phyloP scores from a whole-genome alignment of 2,888 invertebrate species.

The Aplocera efformata region DNA sequence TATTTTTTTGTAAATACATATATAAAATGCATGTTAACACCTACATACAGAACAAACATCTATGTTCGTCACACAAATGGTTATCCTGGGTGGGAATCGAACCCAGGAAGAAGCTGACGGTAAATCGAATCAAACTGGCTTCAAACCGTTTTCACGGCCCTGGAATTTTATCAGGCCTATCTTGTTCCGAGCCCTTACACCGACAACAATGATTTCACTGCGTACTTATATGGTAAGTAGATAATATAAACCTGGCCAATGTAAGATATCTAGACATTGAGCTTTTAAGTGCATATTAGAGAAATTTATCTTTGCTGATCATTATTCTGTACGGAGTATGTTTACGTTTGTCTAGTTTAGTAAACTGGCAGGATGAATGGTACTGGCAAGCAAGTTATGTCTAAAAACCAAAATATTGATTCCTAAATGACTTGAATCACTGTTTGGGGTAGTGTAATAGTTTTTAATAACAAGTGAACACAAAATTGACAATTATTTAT shows the following conservation, averaged over 20 bases:
- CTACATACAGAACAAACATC: too few relatives aligned
- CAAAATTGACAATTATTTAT: too few relatives aligned
- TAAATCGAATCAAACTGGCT: too few relatives aligned
- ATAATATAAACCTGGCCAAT: conserved; percentile 36
- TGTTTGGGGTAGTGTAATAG: too few relatives aligned
- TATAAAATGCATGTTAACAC: too few relatives aligned
- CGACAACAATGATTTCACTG: conserved; percentile 30
- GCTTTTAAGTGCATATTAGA: conserved; percentile 12
- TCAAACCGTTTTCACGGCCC: neutral
- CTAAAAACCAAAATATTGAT: too few relatives aligned
- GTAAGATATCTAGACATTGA: conserved; percentile 31
- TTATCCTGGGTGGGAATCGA: too few relatives aligned
- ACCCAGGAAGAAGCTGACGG: too few relatives aligned
- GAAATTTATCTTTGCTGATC: conserved; percentile 4
- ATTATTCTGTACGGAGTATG: neutral
- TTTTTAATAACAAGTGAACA: too few relatives aligned
- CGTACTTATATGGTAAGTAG: conserved; percentile 41
- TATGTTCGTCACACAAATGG: too few relatives aligned
- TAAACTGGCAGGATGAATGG: neutral
- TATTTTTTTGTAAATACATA: too few relatives aligned
- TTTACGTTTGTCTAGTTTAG: neutral
- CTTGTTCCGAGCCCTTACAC: conserved; percentile 2
- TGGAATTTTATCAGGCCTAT: conserved; percentile 1
- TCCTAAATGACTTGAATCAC: too few relatives aligned
- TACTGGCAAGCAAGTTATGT: neutral